Conservation (phyloP, 2,888 invertebrate species). For the Flexamia atlantica region DNA sequence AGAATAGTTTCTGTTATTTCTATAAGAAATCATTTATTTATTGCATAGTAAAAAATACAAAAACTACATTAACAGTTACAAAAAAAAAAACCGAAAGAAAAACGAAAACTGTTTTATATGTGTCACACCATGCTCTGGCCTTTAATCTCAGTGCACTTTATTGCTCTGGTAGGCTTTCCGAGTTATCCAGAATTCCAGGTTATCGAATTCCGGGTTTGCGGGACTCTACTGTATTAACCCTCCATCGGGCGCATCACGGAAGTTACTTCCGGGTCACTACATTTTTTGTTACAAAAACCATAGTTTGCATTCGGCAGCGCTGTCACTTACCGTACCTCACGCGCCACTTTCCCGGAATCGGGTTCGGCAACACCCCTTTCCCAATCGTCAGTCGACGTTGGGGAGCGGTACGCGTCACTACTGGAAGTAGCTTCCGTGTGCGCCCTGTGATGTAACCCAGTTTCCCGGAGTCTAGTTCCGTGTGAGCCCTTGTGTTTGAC, state of each 20-base stretch:
- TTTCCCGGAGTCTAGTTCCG: constrained; percentile 12
- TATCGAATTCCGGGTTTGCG: no score
- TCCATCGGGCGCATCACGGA: constrained; percentile 16
- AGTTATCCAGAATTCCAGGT: no score
- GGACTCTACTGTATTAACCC: not conserved
- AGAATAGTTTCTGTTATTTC: no score
- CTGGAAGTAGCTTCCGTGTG: not conserved
- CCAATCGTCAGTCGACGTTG: not conserved
- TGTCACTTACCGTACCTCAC: not conserved
- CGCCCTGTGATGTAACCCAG: constrained; percentile 12
- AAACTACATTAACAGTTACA: no score
- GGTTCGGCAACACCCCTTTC: constrained; percentile 15
- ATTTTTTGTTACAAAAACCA: constrained; percentile 13
- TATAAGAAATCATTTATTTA: no score
- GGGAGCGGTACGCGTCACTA: constrained; percentile 5
- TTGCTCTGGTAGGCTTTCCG: no score
- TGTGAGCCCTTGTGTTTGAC: not conserved
- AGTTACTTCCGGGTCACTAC: constrained; percentile 6
- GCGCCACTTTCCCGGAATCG: constrained; percentile 8
- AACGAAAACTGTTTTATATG: no score
- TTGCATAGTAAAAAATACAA: no score
- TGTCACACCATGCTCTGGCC: no score
- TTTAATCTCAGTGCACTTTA: no score
- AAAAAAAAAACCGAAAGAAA: no score
- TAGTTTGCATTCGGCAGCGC: constrained; percentile 1